These are phyloP conservation scores for Columbina picui DNA, from an alignment of 2,113 vertebrate species.

Conservation along the genomic window DNA sequence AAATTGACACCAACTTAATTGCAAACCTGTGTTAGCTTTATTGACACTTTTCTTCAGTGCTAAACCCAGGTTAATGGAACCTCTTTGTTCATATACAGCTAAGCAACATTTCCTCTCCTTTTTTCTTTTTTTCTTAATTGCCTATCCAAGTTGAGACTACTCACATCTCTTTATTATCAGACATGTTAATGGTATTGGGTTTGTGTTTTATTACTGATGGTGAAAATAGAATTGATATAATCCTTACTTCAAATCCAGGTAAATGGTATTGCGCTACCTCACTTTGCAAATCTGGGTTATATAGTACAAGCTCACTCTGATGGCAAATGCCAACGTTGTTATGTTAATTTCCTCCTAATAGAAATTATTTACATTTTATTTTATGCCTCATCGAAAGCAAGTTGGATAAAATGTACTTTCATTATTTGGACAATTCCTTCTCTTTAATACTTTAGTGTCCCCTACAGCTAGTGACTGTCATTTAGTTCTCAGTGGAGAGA, in stretches of 20 bases:
- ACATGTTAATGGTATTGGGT: conserved; percentile 7
- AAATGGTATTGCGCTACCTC: neutral
- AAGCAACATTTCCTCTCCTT: neutral
- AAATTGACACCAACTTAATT: conserved; percentile 63
- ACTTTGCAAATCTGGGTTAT: conserved; percentile 5
- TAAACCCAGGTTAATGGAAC: conserved; percentile 18
- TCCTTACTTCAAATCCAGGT: conserved; percentile 38
- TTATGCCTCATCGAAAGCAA: conserved; percentile 45
- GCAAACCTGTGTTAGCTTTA: conserved; percentile 43
- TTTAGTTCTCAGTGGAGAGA: neutral
- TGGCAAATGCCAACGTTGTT: conserved; percentile 19
- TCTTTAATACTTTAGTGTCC: conserved; percentile 42
- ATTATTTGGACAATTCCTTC: conserved; percentile 34
- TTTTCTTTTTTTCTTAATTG: neutral
- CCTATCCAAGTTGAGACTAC: conserved; percentile 27
- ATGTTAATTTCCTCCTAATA: conserved; percentile 49
- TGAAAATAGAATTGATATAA: conserved; percentile 38
- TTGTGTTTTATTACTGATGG: conserved; percentile 34
- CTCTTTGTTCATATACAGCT: neutral
- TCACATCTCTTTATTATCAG: neutral
- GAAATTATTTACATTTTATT: conserved; percentile 71
- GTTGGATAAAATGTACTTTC: conserved; percentile 40
- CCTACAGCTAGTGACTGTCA: neutral
- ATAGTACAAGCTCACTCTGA: conserved; percentile 1
- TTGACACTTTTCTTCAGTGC: conserved; percentile 34